Conservation (phyloP, 1,140 invertebrate species). For the Scylla paramamosain region DNA sequence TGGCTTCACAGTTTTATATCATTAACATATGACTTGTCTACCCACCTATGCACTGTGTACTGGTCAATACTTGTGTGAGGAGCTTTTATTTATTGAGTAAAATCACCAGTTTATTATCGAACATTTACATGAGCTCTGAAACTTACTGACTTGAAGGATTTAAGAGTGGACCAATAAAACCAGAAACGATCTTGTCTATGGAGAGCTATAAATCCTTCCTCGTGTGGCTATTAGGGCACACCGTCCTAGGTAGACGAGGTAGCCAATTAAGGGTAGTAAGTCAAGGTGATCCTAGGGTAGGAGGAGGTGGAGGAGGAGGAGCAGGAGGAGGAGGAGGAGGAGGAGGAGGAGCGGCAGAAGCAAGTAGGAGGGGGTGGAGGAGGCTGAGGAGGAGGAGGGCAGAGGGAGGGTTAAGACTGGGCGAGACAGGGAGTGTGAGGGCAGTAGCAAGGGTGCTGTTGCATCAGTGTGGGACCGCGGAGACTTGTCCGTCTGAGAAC, state of each 20-base stretch:
- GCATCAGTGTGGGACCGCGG: conserved; percentile 50
- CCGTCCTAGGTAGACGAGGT: conserved; percentile 29
- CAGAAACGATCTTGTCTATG: conserved; percentile 46
- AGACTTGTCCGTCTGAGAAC: not conserved
- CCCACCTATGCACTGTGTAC: not conserved
- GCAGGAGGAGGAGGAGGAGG: conserved; percentile 33
- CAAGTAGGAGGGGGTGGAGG: conserved; percentile 19
- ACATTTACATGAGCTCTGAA: conserved; percentile 12
- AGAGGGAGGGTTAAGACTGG: conserved; percentile 53
- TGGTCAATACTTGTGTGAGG: not conserved
- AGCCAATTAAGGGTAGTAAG: conserved; percentile 60
- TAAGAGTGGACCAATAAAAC: conserved; percentile 51
- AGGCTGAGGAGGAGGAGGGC: conserved; percentile 2
- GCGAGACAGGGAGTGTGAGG: conserved; percentile 37
- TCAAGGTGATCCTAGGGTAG: conserved; percentile 48
- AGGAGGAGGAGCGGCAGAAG: conserved; percentile 13
- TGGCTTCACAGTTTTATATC: not conserved
- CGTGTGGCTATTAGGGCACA: conserved; percentile 43
- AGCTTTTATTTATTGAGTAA: not conserved
- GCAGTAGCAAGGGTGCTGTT: conserved; percentile 54
- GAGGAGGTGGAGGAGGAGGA: conserved; percentile 29
- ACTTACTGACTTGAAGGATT: not conserved
- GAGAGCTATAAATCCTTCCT: conserved; percentile 18
- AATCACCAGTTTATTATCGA: not conserved
- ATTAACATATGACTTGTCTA: not conserved